phyloP scores from a whole-genome alignment of 1,140 invertebrate genomes.

The Goniozus legneri region DNA sequence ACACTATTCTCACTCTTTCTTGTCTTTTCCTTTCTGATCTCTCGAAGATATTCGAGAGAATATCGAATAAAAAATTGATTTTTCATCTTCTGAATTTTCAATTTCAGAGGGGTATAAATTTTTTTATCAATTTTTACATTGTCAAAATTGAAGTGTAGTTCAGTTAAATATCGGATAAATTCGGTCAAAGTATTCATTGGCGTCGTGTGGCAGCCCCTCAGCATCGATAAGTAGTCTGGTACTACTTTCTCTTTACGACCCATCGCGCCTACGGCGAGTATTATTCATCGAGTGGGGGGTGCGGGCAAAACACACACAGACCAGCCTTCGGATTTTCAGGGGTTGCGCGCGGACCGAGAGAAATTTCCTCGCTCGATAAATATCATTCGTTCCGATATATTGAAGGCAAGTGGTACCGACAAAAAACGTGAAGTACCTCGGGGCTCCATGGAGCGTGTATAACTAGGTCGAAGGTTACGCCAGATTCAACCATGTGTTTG shows the following conservation, averaged over 20 bases:
- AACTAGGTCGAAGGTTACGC: slow-evolving; percentile 41
- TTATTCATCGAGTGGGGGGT: slow-evolving; percentile 36
- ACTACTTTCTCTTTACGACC: slow-evolving; percentile 38
- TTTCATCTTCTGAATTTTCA: too few relatives aligned
- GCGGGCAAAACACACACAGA: slow-evolving; percentile 35
- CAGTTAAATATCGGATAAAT: too few relatives aligned
- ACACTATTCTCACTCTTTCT: not conserved
- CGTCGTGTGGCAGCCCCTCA: too few relatives aligned
- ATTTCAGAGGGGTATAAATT: too few relatives aligned
- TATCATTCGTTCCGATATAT: slow-evolving; percentile 54
- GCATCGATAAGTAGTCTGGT: too few relatives aligned
- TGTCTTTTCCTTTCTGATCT: too few relatives aligned
- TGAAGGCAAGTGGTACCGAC: too few relatives aligned
- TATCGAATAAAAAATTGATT: not conserved
- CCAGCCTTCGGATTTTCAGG: slow-evolving; percentile 49
- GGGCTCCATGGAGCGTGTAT: slow-evolving; percentile 26
- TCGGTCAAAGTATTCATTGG: too few relatives aligned
- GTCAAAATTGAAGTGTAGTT: too few relatives aligned
- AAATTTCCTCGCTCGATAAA: slow-evolving; percentile 51
- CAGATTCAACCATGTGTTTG: slow-evolving; percentile 33
- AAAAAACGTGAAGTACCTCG: slow-evolving; percentile 32
- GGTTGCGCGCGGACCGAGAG: too few relatives aligned
- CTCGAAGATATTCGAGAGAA: slow-evolving; percentile 3
- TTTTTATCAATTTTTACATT: too few relatives aligned
- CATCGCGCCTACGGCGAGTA: slow-evolving; percentile 22